Evolutionary conservation across 1,140 invertebrate species (phyloP).

Genomic region (Venturia canescens): DNA sequence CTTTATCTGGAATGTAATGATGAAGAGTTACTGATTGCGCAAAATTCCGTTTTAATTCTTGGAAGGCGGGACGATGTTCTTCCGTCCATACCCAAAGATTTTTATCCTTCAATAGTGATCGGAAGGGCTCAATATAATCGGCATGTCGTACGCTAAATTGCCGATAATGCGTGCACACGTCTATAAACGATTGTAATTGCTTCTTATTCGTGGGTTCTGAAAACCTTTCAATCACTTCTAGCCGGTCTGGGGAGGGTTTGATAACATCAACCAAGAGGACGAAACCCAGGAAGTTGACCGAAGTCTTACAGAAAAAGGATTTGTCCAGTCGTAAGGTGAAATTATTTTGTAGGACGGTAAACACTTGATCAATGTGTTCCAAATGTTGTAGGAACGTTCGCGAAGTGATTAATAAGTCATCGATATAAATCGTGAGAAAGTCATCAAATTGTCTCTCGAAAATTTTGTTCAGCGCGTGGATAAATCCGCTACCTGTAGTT

Average conservation of each 20-base stretch:
- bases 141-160: conserved; percentile 42
- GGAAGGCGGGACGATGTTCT: not conserved
- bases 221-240: conserved; percentile 50
- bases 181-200: conserved; percentile 58
- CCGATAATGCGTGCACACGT: conserved; percentile 67
- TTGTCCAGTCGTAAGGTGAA: conserved; percentile 46
- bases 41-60: conserved; percentile 19
- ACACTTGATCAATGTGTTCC: not conserved
- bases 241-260: conserved; percentile 34
- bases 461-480: not conserved
- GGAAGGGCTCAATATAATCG: conserved; percentile 30
- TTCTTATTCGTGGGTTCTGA: conserved; percentile 44
- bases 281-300: conserved; percentile 49
- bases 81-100: not conserved
- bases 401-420: not conserved
- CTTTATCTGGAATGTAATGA: conserved; percentile 23
- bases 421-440: not conserved
- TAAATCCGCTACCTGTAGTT: conserved; percentile 44
- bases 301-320: conserved; percentile 21
- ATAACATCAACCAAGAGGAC: conserved; percentile 43
- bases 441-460: not conserved
- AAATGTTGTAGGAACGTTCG: not conserved
- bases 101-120: conserved; percentile 7
- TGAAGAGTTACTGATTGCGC: not conserved
- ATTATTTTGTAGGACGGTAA: conserved; percentile 37